Base-by-base conservation (phyloP, 2,797 vertebrate species). In the Chanos chanos region DNA sequence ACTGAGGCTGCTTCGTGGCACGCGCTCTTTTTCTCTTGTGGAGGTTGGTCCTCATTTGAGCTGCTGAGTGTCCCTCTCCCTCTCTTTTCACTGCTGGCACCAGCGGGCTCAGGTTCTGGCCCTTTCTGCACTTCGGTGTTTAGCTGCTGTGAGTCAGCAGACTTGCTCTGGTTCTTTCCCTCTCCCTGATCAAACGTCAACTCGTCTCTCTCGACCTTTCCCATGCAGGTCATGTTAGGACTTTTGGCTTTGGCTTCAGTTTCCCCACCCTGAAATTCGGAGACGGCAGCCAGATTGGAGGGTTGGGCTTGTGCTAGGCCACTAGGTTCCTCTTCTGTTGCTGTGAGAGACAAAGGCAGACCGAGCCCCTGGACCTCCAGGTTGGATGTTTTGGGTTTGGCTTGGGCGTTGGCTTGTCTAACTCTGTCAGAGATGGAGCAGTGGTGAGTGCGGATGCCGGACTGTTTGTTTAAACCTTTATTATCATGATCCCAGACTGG, bases 21-120 rank as follows among this genome's bases (percentile, higher is more conserved):
- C 87, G 79, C 48, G 74, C 72, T 78, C 82, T 79, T 75, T 86
- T 88, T 67, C 77, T 77, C 64, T 49, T 67, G 59, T 72, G 81
- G 41, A 79, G 66, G 45, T 52, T 67, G 73, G 72, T 82, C 82
- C 76, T 86, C 84, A 55, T 56, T 82, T 58, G 81, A 72, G 56
- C 55, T 65, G 30, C 74, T 64, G 50, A 67, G 73, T n/a, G n/a
- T n/a, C 80, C 78, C 77, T 72, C 56, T 64, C 78, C 81, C 84
- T 64, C 71, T 80, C 54, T 68, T 72, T 75, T 45, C 62, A 8
- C 34, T 28, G 1, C 25, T 4, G 39, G 15, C 18, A 16, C n/a
- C n/a, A n/a, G n/a, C n/a, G 3, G 40, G n/a, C n/a, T n/a, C 34
- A n/a, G 37, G 34, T 4, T 37, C n/a, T 4, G 4, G 36, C n/a